phyloP scores from a whole-genome alignment of 2,888 invertebrate species.

The Mystacides longicornis region DNA sequence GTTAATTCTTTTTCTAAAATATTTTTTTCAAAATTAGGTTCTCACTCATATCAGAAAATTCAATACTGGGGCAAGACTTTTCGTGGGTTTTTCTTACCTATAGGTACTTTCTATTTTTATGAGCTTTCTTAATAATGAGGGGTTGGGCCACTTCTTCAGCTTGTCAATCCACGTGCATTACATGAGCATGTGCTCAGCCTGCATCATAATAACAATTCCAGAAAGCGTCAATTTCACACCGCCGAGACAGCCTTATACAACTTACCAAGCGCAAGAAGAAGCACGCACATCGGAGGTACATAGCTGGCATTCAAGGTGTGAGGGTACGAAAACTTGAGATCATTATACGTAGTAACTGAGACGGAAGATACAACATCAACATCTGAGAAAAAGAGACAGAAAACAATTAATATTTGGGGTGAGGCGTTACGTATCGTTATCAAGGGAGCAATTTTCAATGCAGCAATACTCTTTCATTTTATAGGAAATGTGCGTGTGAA shows the following conservation, averaged over 20 bases:
- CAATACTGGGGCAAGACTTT: too few species aligned
- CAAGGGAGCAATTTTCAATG: too few species aligned
- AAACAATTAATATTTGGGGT: conserved; percentile 1
- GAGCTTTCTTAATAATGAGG: neutral
- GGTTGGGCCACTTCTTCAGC: neutral
- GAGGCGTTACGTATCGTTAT: neutral
- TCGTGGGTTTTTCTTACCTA: too few species aligned
- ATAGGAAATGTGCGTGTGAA: neutral
- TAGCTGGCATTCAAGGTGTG: neutral
- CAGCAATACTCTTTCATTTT: too few species aligned
- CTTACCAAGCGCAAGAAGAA: neutral
- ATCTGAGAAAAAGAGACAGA: neutral
- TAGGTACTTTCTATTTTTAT: too few species aligned
- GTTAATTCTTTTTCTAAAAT: too few species aligned
- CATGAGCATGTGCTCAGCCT: conserved; percentile 8
- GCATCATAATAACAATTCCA: conserved; percentile 3
- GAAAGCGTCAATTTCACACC: neutral
- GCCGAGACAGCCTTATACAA: neutral
- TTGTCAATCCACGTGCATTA: conserved; percentile 7
- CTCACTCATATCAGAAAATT: too few species aligned
- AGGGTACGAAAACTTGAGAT: neutral
- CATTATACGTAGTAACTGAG: neutral
- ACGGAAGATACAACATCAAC: neutral
- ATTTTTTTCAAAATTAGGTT: too few species aligned
- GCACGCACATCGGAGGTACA: neutral